Percentiles rank a stretch among this genome's conserved stretches.
Evolutionary conservation across 2,113 vertebrate genomes (phyloP).

Genomic region (Baryphthengus martii): DNA sequence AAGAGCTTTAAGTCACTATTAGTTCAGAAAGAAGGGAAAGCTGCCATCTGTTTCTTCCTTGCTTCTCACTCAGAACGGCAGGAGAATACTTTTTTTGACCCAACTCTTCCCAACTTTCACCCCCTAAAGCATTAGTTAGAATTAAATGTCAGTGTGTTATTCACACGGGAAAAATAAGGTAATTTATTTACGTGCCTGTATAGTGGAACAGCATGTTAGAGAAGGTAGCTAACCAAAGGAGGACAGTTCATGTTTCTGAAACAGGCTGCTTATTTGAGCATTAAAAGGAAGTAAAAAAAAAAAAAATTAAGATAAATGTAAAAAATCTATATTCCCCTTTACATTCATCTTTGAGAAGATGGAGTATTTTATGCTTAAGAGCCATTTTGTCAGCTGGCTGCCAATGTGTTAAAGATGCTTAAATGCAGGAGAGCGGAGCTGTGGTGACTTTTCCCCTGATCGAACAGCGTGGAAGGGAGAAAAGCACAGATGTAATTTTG

Average conservation of each 20-base stretch:
- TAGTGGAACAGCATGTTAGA: background rate
- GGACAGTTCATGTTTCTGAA: background rate
- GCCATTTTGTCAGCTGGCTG: background rate
- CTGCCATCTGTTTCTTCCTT: constrained; percentile 45
- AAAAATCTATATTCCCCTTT: background rate
- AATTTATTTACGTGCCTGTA: constrained; percentile 24
- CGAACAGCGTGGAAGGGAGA: background rate
- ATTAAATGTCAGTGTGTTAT: constrained; percentile 3
- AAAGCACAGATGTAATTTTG: background rate
- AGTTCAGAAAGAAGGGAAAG: constrained; percentile 29
- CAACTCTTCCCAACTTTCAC: constrained; percentile 11
- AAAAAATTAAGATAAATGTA: background rate
- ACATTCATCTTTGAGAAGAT: background rate
- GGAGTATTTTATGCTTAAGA: background rate
- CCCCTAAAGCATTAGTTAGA: background rate
- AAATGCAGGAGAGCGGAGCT: background rate
- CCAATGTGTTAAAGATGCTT: background rate
- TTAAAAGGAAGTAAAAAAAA: background rate
- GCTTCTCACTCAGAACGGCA: background rate
- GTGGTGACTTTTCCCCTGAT: background rate
- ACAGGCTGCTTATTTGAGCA: background rate
- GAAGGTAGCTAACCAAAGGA: background rate
- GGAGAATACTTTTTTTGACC: constrained; percentile 22
- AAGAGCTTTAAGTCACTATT: constrained; percentile 33
- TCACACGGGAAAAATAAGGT: constrained; percentile 5